Evolutionary conservation across 2,797 vertebrate genomes (phyloP).

Genomic region (Pyrocephalus nanus): DNA sequence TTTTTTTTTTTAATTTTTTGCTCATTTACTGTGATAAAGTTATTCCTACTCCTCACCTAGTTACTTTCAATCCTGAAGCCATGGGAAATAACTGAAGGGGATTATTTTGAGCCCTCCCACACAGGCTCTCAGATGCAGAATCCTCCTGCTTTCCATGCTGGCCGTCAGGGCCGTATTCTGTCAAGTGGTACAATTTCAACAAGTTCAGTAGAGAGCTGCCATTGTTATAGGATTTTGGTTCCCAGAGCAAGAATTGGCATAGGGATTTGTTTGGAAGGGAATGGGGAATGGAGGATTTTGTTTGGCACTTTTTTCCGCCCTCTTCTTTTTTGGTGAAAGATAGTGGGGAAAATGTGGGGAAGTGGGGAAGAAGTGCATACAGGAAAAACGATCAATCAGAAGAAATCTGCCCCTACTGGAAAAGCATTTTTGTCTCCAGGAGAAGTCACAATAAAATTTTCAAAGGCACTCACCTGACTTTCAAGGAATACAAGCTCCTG

Average conservation of each 20-base stretch:
- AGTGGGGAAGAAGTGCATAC: not conserved
- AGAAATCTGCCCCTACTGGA: not conserved
- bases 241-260: not conserved
- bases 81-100: not conserved
- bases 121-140: accelerated
- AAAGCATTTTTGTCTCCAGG: not conserved
- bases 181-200: not conserved
- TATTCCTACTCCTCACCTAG: not conserved
- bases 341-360: not conserved
- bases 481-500: not conserved
- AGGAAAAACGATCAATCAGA: not conserved
- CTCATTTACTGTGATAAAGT: not conserved
- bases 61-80: not conserved
- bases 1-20: not conserved
- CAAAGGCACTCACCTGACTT: not conserved
- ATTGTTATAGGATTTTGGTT: not conserved
- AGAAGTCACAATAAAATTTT: not conserved
- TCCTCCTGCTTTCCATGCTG: not conserved
- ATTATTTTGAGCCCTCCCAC: not conserved
- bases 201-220: not conserved
- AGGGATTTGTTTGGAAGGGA: not conserved
- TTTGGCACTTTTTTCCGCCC: not conserved
- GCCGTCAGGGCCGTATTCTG: not conserved
- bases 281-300: not conserved
- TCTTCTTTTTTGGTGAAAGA: not conserved